Percentiles rank a stretch among this genome's conserved stretches.
Conservation (phyloP, 2,888 invertebrate species). For the Eilema caniola region DNA sequence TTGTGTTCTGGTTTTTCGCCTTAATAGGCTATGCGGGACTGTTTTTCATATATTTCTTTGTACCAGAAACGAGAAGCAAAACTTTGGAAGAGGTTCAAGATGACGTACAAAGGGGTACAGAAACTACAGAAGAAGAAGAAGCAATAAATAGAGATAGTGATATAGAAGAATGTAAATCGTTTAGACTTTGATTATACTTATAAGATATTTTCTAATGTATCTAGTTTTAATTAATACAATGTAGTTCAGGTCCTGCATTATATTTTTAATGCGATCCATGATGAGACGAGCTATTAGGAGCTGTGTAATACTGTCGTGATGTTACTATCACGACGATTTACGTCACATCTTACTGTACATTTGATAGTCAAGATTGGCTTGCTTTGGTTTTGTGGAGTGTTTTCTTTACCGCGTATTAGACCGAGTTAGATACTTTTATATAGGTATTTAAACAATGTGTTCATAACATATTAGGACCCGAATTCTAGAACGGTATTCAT, state of each 20-base stretch:
- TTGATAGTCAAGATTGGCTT: no score
- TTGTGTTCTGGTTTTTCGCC: conserved; percentile 88
- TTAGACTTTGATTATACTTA: conserved; percentile 1
- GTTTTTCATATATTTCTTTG: conserved; percentile 84
- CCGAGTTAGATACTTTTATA: no score
- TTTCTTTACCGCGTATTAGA: not conserved
- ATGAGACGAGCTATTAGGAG: not conserved
- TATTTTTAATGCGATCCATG: not conserved
- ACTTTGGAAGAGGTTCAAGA: conserved; percentile 88
- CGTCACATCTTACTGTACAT: not conserved
- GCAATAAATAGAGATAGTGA: conserved; percentile 47
- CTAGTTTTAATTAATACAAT: not conserved
- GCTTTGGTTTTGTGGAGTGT: not conserved
- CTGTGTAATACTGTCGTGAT: not conserved
- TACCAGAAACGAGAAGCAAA: conserved; percentile 89
- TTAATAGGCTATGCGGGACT: conserved; percentile 84
- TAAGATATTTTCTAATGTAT: not conserved
- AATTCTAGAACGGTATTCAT: no score
- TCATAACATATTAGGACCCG: no score
- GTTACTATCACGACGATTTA: not conserved
- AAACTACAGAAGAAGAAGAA: conserved; percentile 61
- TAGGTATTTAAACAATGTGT: no score
- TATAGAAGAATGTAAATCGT: conserved; percentile 11
- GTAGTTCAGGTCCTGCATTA: not conserved
- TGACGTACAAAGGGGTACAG: conserved; percentile 73